Percentiles rank a stretch among this genome's conserved stretches.
These are phyloP conservation scores for Ctenochaetus hawaiiensis DNA, from an alignment of 2,797 vertebrate genomes.

Conservation along the genomic window DNA sequence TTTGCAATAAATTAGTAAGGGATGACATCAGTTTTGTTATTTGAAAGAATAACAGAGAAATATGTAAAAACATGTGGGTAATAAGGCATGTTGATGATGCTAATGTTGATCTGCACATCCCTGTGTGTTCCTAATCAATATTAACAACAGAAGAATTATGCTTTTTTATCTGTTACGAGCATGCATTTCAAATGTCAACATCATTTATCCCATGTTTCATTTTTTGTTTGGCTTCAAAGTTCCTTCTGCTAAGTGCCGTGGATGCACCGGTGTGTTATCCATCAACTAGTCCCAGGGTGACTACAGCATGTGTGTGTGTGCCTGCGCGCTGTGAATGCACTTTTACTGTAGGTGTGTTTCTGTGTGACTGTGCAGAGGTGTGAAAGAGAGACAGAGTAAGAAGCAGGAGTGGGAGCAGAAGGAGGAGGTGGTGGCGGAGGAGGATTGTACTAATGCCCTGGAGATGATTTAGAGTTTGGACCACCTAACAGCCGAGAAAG, in stretches of 20 bases:
- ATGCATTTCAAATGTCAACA: slow-evolving; percentile 44
- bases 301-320: slow-evolving; percentile 39
- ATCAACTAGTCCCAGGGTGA: slow-evolving; percentile 69
- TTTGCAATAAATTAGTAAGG: too few species aligned
- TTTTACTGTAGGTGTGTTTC: slow-evolving; percentile 27
- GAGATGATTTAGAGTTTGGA: slow-evolving; percentile 77
- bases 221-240: slow-evolving; percentile 26
- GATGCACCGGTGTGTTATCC: slow-evolving; percentile 63
- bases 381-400: slow-evolving; percentile 37
- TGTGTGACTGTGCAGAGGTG: slow-evolving; percentile 35
- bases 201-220: slow-evolving; percentile 44
- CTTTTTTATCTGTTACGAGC: slow-evolving; percentile 10
- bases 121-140: not conserved
- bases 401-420: slow-evolving; percentile 34
- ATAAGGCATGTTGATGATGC: not conserved
- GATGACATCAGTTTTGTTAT: too few species aligned
- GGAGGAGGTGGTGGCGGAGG: slow-evolving; percentile 18
- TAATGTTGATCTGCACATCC: not conserved
- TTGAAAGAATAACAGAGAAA: too few species aligned
- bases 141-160: not conserved
- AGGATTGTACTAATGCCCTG: slow-evolving; percentile 69
- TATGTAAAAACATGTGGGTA: not conserved
- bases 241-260: slow-evolving; percentile 50
- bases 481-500: slow-evolving; percentile 52
- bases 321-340: slow-evolving; percentile 16